A percentile compares a stretch with the other conserved stretches of the same genome.
Evolutionary conservation across 2,113 vertebrate species (phyloP).

Genomic region (Amphiprion ocellaris): DNA sequence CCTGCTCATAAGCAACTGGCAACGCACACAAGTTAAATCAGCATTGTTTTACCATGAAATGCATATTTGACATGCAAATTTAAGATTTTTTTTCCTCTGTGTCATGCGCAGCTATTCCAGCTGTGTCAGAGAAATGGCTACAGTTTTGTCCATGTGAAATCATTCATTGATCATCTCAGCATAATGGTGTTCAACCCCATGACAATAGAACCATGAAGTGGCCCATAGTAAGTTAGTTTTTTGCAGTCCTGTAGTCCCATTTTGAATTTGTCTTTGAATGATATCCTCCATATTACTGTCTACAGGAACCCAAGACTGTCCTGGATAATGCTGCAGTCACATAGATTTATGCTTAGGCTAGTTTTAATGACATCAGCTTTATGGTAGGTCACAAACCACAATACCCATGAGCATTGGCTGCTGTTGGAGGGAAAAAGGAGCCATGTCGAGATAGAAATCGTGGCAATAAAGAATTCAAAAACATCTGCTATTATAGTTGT

Average conservation of each 20-base stretch:
- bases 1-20: neutral
- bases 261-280: neutral
- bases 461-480: neutral
- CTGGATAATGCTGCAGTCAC: neutral
- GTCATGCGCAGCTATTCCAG: too few species aligned
- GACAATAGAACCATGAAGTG: neutral
- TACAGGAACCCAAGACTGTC: neutral
- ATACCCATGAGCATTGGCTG: neutral
- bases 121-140: neutral
- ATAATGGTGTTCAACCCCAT: neutral
- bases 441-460: neutral
- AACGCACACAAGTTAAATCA: neutral
- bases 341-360: neutral
- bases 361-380: neutral
- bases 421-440: conserved; percentile 12
- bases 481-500: too few species aligned
- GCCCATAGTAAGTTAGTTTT: neutral
- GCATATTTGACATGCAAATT: conserved; percentile 14
- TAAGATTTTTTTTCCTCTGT: neutral
- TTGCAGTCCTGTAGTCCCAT: neutral
- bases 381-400: neutral
- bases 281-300: neutral
- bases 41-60: conserved; percentile 2
- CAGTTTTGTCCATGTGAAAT: conserved; percentile 2
- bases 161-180: neutral